phyloP scores from a whole-genome alignment of 2,888 invertebrate species.

The Andrena bucephala region DNA sequence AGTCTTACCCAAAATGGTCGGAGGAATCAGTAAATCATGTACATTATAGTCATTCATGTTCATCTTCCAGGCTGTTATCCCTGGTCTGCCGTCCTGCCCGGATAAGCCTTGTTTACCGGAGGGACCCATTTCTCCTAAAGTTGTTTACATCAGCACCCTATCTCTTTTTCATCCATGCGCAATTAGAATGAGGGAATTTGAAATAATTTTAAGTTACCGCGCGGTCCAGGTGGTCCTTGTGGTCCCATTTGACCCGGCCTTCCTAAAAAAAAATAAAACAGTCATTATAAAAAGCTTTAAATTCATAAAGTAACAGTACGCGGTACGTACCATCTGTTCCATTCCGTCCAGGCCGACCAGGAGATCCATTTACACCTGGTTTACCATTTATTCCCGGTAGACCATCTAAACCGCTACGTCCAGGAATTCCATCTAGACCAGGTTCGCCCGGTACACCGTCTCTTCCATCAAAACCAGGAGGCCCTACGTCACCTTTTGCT shows the following conservation, averaged over 20 bases:
- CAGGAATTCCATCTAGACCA: slow-evolving; percentile 94
- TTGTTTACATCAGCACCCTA: slow-evolving; percentile 42
- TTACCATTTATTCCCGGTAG: slow-evolving; percentile 89
- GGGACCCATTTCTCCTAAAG: slow-evolving; percentile 88
- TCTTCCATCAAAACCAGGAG: slow-evolving; percentile 92
- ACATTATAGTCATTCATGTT: slow-evolving; percentile 87
- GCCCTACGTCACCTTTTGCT: slow-evolving; percentile 87
- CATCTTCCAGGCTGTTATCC: slow-evolving; percentile 91
- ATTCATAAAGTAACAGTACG: not conserved
- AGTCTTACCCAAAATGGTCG: slow-evolving; percentile 90
- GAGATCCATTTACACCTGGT: slow-evolving; percentile 90
- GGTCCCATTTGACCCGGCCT: slow-evolving; percentile 89
- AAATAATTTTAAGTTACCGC: slow-evolving; percentile 77
- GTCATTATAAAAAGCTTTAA: not conserved
- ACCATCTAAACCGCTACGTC: slow-evolving; percentile 94
- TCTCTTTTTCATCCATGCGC: slow-evolving; percentile 37
- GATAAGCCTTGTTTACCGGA: slow-evolving; percentile 88
- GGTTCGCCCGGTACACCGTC: slow-evolving; percentile 97
- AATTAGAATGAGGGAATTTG: slow-evolving; percentile 57
- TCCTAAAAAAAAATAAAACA: slow-evolving; percentile 85
- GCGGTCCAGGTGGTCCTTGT: slow-evolving; percentile 90
- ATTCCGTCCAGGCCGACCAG: slow-evolving; percentile 89
- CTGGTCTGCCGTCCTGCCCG: slow-evolving; percentile 89
- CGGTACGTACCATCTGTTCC: slow-evolving; percentile 88
- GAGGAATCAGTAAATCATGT: slow-evolving; percentile 92